Percentiles rank a stretch among this genome's conserved stretches.
Conservation (phyloP, 1,140 invertebrate genomes). For the Pachyrhynchus sulphureomaculatus region DNA sequence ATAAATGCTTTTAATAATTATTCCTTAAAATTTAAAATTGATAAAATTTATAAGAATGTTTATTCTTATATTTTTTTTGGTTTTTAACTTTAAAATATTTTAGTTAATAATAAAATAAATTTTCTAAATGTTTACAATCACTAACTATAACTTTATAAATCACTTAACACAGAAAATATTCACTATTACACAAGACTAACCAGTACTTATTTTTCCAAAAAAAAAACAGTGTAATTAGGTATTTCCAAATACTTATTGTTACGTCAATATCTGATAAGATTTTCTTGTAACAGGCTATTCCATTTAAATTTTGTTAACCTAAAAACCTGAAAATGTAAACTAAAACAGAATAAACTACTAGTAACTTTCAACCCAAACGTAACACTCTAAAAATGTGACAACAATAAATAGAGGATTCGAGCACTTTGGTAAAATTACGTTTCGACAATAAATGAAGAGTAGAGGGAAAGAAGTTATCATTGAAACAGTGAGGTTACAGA, state of each 20-base stretch:
- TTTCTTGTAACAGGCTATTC: not conserved
- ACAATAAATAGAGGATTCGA: not conserved
- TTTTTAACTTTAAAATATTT: too few relatives aligned
- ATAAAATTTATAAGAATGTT: too few relatives aligned
- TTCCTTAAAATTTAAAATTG: too few relatives aligned
- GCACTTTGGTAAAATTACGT: constrained; percentile 12
- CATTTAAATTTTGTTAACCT: not conserved
- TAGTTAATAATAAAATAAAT: too few relatives aligned
- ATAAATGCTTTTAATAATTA: too few relatives aligned
- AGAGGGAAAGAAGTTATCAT: constrained; percentile 44
- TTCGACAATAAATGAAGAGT: constrained; percentile 9
- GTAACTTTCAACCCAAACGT: not conserved
- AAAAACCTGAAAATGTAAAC: not conserved
- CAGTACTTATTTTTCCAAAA: too few relatives aligned
- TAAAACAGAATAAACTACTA: not conserved
- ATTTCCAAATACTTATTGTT: not conserved
- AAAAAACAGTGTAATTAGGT: not conserved
- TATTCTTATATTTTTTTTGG: too few relatives aligned
- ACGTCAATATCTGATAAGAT: too few relatives aligned
- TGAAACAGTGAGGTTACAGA: constrained; percentile 29
- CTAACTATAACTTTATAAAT: too few relatives aligned
- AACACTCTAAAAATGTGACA: constrained; percentile 9
- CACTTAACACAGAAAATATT: too few relatives aligned
- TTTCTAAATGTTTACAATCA: too few relatives aligned
- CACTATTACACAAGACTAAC: too few relatives aligned